Evolutionary conservation across 2,113 vertebrate species (phyloP).

Genomic region (Apodemus sylvaticus): DNA sequence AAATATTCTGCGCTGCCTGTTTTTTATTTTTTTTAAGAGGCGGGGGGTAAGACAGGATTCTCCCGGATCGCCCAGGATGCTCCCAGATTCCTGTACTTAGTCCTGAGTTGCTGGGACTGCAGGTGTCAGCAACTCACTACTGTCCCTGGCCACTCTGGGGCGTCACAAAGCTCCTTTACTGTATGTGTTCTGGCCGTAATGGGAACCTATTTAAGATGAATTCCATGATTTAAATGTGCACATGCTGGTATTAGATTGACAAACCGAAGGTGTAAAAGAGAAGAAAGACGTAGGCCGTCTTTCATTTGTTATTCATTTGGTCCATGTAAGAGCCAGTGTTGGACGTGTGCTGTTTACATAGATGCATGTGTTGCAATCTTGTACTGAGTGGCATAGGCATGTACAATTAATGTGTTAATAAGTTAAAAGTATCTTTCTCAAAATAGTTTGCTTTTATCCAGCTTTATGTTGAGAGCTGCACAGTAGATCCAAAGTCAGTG

Average conservation of each 20-base stretch:
- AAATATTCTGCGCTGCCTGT: not conserved
- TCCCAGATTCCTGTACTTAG: not conserved
- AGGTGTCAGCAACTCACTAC: not conserved
- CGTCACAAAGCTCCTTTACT: conserved; percentile 36
- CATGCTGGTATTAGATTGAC: conserved; percentile 66
- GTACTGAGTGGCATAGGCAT: not conserved
- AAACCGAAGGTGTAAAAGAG: conserved; percentile 67
- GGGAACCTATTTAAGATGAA: conserved; percentile 69
- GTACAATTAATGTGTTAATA: not conserved
- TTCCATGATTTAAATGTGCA: conserved; percentile 57
- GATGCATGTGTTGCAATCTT: not conserved
- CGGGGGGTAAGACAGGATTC: not conserved
- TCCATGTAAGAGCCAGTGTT: conserved; percentile 46
- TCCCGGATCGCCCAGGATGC: no score
- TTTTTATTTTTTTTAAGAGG: not conserved
- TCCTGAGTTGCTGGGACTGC: not conserved
- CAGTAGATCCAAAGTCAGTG: conserved; percentile 34
- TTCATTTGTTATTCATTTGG: conserved; percentile 72
- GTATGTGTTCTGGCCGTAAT: not conserved
- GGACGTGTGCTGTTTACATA: not conserved
- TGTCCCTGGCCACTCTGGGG: not conserved
- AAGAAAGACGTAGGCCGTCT: conserved; percentile 75
- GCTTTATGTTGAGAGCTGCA: conserved; percentile 48
- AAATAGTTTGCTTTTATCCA: conserved; percentile 70
- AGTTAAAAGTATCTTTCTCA: not conserved